A percentile compares a stretch with the other conserved stretches of the same genome.
Evolutionary conservation across 2,113 vertebrate species (phyloP).

Genomic region (Galeopterus variegatus): DNA sequence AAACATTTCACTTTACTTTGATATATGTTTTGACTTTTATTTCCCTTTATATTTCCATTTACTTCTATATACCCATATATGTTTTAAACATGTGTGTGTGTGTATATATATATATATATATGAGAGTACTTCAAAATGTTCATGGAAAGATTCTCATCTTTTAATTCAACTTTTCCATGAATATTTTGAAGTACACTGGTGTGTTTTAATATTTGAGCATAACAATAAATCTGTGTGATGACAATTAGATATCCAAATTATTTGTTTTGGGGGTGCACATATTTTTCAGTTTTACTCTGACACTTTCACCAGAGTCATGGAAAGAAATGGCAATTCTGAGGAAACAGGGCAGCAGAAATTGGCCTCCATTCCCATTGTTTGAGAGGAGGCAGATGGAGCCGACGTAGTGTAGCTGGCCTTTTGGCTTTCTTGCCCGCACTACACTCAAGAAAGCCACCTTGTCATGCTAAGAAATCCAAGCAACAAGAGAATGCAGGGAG

Average conservation of each 20-base stretch:
- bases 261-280: not conserved
- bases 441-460: not conserved
- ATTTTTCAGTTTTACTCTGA: conserved; percentile 1
- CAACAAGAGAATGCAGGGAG: not conserved
- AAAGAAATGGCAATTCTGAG: not conserved
- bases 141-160: too few relatives aligned
- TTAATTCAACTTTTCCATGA: too few relatives aligned
- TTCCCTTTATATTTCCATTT: not conserved
- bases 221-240: not conserved
- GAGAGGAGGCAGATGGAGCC: not conserved
- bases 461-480: not conserved
- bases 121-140: too few relatives aligned
- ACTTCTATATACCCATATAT: not conserved
- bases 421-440: not conserved
- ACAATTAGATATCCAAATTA: not conserved
- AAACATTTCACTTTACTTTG: not conserved
- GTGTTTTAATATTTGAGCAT: not conserved
- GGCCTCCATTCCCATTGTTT: not conserved
- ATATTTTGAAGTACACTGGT: too few relatives aligned
- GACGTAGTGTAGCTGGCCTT: not conserved
- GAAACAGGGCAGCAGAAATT: not conserved
- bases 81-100: too few relatives aligned
- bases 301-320: not conserved
- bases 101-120: too few relatives aligned
- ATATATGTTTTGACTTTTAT: not conserved